Base-by-base conservation (phyloP, 2,113 vertebrate genomes). In the Oceanites oceanicus region DNA sequence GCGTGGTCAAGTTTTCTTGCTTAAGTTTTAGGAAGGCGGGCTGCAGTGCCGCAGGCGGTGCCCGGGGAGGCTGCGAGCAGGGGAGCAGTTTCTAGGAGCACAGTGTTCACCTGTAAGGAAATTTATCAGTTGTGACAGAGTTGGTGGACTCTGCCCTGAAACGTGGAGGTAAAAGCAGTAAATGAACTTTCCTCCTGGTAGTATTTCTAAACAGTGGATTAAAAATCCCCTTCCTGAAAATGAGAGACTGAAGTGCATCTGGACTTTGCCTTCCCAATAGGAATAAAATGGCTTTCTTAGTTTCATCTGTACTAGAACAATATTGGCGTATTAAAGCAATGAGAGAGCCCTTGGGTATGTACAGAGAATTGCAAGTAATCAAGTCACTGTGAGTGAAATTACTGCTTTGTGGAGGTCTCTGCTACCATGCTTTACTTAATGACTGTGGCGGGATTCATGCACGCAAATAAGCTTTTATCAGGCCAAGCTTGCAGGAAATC, bases 71-170 rank as follows among this genome's bases (percentile, higher is more conserved):
- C 47, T 56, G 63, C 2, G 2, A 14, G 61, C 61, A 34, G n/a
- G 16, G 66, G 8, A 62, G 59, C 53, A 18, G 10, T 21, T 86
- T 32, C 53, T 23, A 40, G 42, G 53, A 63, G 36, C 74, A 13
- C 23, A 16, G 36, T 8, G 10, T 8, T 85, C 21, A 5, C n/a
- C 34, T 20, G 10, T 11, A 15, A 34, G 47, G 50, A 10, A 52
- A 66, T 16, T 38, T 75, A 45, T 53, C 65, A 17, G n/a, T 18
- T 53, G 15, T n/a, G 78, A 53, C 12, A 80, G 30, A 47, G 44
- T 3, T 70, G 45, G 25, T 79, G 85, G 65, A 96, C 94, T 94
- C 94, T 94, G 96, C 67, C 79, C 92, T 52, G 67, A 88, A 76
- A 85, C 2, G 14, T 85, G 40, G 78, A 59, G 38, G 40, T 71